A percentile compares a stretch with the other conserved stretches of the same genome.
phyloP scores from a whole-genome alignment of 2,888 invertebrate genomes.

The Crossocerus cetratus region DNA sequence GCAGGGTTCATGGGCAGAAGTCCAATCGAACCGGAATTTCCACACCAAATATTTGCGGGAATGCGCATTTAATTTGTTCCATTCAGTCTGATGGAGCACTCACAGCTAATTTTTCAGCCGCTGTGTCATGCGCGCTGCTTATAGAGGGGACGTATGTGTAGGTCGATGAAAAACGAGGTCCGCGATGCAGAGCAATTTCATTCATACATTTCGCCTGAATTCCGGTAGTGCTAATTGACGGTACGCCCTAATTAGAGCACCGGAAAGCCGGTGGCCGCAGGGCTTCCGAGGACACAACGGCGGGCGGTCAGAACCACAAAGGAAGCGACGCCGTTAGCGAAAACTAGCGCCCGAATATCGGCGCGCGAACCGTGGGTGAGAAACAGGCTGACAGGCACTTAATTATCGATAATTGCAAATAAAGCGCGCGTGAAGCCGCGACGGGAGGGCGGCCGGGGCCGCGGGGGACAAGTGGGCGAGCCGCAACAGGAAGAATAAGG shows the following conservation, averaged over 20 bases:
- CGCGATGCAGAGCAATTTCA: background rate
- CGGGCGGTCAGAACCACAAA: conserved; percentile 16
- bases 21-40: no score
- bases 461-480: conserved; percentile 6
- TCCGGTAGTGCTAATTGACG: conserved; percentile 51
- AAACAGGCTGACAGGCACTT: conserved; percentile 34
- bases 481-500: conserved; percentile 13
- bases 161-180: no score
- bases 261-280: conserved; percentile 8
- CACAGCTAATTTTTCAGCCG: background rate
- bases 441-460: background rate
- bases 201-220: conserved; percentile 16
- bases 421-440: conserved; percentile 36
- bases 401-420: conserved; percentile 62
- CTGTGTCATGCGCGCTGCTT: background rate
- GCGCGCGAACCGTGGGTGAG: background rate
- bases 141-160: background rate
- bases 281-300: conserved; percentile 3
- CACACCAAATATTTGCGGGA: no score
- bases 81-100: no score
- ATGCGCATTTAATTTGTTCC: no score
- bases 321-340: conserved; percentile 34
- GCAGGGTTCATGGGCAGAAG: no score
- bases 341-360: conserved; percentile 33
- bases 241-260: conserved; percentile 45